These are phyloP conservation scores for Poeciliopsis prolifica DNA, from an alignment of 2,113 vertebrate genomes.

Conservation along the genomic window DNA sequence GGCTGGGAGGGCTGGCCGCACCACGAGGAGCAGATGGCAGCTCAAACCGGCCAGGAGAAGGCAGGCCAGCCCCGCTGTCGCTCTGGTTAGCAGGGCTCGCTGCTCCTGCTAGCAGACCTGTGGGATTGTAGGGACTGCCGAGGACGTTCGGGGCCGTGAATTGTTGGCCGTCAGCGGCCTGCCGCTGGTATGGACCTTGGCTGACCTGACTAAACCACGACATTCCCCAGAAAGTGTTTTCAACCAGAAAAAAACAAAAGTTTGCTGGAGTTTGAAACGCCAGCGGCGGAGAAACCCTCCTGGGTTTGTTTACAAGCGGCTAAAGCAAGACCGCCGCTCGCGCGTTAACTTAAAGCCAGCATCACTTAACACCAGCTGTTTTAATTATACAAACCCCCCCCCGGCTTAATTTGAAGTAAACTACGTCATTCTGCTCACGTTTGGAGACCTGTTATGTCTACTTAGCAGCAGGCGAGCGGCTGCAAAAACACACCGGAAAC, in stretches of 20 bases:
- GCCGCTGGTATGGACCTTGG: conserved; percentile 39
- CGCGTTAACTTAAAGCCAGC: not conserved
- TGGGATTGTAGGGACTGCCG: conserved; percentile 21
- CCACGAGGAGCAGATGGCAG: conserved; percentile 60
- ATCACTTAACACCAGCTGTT: not conserved
- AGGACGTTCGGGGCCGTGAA: conserved; percentile 16
- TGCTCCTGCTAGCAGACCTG: conserved; percentile 6
- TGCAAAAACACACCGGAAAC: conserved; percentile 42
- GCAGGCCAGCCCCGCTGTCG: conserved; percentile 34
- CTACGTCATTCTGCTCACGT: not conserved
- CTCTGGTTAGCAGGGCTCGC: not conserved
- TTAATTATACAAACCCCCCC: not conserved
- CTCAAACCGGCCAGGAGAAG: conserved; percentile 31
- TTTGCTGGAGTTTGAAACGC: not conserved
- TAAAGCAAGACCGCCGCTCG: not conserved
- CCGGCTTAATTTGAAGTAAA: too few relatives aligned
- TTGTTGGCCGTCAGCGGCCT: conserved; percentile 34
- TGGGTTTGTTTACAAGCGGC: conserved; percentile 26
- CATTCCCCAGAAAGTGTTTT: conserved; percentile 58
- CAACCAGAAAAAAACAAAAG: not conserved
- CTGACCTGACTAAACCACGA: conserved; percentile 72
- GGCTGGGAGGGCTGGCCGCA: conserved; percentile 54
- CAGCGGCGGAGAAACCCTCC: conserved; percentile 6
- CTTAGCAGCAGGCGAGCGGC: not conserved
- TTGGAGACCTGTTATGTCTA: not conserved